phyloP scores from a whole-genome alignment of 2,113 vertebrate genomes.

The Paraplagusia blochii region DNA sequence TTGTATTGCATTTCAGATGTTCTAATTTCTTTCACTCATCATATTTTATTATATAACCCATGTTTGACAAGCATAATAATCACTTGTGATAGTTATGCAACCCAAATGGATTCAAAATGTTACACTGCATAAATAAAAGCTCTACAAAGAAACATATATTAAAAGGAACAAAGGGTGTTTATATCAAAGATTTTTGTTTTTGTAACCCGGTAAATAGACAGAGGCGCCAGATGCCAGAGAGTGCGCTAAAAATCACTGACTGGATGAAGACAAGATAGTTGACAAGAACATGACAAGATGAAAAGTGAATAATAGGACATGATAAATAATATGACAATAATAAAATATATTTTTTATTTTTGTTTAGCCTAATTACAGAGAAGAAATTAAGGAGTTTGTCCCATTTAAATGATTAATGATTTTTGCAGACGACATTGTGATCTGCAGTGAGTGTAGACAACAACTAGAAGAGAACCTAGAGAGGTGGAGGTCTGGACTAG shows the following conservation, averaged over 20 bases:
- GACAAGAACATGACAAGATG: constrained; percentile 16
- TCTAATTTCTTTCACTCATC: too few species aligned
- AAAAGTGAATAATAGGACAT: constrained; percentile 14
- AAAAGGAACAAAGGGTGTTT: constrained; percentile 19
- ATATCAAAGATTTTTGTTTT: too few species aligned
- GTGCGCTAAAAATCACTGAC: constrained; percentile 18
- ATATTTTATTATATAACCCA: constrained; percentile 7
- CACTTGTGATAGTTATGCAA: constrained; percentile 33
- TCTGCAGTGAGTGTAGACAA: too few species aligned
- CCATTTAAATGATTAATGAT: too few species aligned
- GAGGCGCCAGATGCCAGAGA: constrained; percentile 23
- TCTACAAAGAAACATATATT: constrained; percentile 21
- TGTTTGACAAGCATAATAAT: constrained; percentile 22
- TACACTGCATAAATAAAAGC: constrained; percentile 35
- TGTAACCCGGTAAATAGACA: constrained; percentile 19
- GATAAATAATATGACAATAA: constrained; percentile 19
- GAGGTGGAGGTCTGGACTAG: too few species aligned
- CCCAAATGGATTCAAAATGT: constrained; percentile 31
- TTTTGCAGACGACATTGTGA: too few species aligned
- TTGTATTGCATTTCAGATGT: too few species aligned
- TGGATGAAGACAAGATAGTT: constrained; percentile 21
- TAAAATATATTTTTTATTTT: constrained; percentile 42
- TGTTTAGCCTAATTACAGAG: constrained; percentile 38
- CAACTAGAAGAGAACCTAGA: too few species aligned
- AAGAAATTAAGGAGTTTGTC: too few species aligned